Conservation (phyloP, 2,113 vertebrate genomes). For the Tinamus guttatus region DNA sequence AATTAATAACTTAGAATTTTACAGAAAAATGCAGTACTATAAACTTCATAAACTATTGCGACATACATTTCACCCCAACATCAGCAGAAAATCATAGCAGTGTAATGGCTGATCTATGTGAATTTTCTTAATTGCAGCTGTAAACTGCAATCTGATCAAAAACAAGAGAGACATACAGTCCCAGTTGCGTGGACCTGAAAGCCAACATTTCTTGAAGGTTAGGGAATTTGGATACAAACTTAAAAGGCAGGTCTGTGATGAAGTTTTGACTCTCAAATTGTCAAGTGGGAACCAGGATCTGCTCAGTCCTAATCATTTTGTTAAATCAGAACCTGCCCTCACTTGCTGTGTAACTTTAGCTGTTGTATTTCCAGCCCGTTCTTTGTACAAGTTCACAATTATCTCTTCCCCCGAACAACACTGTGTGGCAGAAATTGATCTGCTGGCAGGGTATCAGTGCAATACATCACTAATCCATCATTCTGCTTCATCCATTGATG, state of each 20-base stretch:
- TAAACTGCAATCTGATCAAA: neutral
- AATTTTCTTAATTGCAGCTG: neutral
- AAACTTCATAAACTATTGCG: neutral
- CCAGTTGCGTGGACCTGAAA: neutral
- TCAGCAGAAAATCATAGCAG: neutral
- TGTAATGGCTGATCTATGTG: neutral
- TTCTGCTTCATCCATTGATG: neutral
- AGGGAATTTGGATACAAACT: neutral
- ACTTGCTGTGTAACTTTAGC: neutral
- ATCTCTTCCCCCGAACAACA: neutral
- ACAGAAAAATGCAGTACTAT: neutral
- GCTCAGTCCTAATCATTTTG: neutral
- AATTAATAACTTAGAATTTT: neutral
- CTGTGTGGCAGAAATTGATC: neutral
- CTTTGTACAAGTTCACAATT: neutral
- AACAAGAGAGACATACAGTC: neutral
- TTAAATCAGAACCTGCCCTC: neutral
- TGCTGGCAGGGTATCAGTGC: neutral
- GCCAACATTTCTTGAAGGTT: neutral
- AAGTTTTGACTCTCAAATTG: neutral
- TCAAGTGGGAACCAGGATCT: neutral
- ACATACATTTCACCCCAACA: neutral
- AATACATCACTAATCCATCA: neutral
- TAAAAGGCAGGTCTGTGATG: neutral
- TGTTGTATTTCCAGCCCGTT: neutral